Evolutionary conservation across 2,888 invertebrate species (phyloP).

Genomic region (Chironomus riparius): DNA sequence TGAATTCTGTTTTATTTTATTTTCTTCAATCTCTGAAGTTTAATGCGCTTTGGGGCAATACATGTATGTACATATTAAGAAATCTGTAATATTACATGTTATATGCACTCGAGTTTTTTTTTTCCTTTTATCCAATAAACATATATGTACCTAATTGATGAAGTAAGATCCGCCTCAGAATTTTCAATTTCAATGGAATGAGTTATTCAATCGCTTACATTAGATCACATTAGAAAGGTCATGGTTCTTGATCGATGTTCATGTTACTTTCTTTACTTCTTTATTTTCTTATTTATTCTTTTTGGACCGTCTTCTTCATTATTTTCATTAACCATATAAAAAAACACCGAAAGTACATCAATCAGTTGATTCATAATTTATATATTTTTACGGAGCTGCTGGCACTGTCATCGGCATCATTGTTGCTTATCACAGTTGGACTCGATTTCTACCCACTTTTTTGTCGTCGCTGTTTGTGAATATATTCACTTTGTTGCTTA

Average conservation of each 20-base stretch:
- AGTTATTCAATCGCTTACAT: background rate
- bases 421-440: background rate
- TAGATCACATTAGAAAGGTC: background rate
- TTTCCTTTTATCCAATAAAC: background rate
- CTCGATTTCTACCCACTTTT: no score
- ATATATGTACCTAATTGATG: background rate
- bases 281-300: background rate
- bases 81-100: background rate
- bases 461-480: background rate
- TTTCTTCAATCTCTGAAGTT: background rate
- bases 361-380: background rate
- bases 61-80: no score
- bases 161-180: background rate
- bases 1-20: constrained; percentile 16
- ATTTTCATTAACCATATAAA: background rate
- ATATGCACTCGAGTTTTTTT: background rate
- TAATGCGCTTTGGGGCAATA: constrained; percentile 6
- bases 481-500: background rate
- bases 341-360: background rate
- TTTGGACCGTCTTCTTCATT: background rate
- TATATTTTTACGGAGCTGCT: background rate
- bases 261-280: background rate
- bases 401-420: background rate
- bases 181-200: background rate
- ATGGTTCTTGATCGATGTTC: background rate